Conservation (phyloP, 2,888 invertebrate genomes). For the Caenorhabditis plicata region DNA sequence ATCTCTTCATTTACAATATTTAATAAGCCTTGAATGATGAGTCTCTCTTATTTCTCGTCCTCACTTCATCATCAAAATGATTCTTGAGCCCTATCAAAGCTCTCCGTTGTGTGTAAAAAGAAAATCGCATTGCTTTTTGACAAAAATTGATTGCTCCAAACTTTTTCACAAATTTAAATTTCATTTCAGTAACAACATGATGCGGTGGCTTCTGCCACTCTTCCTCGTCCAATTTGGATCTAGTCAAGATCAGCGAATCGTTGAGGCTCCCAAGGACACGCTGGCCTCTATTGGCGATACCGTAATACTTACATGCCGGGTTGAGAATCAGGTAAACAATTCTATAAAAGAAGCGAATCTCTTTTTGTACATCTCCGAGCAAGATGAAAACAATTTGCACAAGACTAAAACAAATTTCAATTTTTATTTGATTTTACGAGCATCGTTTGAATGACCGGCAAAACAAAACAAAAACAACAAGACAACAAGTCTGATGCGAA, state of each 20-base stretch:
- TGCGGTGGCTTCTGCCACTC: slow-evolving; percentile 30
- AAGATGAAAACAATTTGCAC: background rate
- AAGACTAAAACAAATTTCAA: too few species aligned
- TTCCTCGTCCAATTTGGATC: slow-evolving; percentile 22
- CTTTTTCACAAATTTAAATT: background rate
- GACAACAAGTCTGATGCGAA: background rate
- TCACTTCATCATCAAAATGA: too few species aligned
- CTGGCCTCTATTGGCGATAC: slow-evolving; percentile 46
- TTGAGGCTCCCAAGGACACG: slow-evolving; percentile 49
- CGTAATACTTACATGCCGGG: slow-evolving; percentile 52
- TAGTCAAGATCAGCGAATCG: slow-evolving; percentile 41
- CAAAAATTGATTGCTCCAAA: background rate
- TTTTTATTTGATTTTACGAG: background rate
- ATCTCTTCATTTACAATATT: too few species aligned
- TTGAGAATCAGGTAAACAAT: slow-evolving; percentile 56
- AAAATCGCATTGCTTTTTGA: too few species aligned
- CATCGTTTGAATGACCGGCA: background rate
- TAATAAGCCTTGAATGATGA: too few species aligned
- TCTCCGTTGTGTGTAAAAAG: too few species aligned
- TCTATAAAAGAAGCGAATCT: background rate
- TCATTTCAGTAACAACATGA: slow-evolving; percentile 10
- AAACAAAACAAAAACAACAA: background rate
- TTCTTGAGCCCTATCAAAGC: too few species aligned
- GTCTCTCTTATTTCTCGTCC: too few species aligned
- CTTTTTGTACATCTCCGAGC: slow-evolving; percentile 2